phyloP scores from a whole-genome alignment of 2,797 vertebrate species.

The Carcharodon carcharias region DNA sequence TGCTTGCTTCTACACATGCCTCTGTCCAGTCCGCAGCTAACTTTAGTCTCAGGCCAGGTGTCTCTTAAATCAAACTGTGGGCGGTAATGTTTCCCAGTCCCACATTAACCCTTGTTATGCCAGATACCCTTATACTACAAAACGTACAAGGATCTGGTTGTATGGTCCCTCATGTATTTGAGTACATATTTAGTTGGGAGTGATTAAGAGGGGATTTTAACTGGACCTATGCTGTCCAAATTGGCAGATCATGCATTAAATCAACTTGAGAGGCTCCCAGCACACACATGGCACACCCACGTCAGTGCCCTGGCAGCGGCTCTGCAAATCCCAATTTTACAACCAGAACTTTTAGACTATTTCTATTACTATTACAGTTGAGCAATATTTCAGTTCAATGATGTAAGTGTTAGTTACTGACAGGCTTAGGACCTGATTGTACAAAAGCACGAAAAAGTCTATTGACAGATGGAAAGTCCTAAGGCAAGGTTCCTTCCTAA shows the following conservation, averaged over 20 bases:
- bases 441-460: background rate
- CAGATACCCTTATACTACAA: too few species aligned
- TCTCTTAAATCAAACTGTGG: too few species aligned
- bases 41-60: too few species aligned
- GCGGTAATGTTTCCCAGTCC: too few species aligned
- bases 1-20: too few species aligned
- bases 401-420: background rate
- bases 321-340: background rate
- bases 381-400: background rate
- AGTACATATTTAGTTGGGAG: too few species aligned
- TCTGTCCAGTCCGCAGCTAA: too few species aligned
- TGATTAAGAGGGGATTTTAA: too few species aligned
- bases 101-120: too few species aligned
- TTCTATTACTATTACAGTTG: background rate
- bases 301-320: too few species aligned
- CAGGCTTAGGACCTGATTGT: background rate
- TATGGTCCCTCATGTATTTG: too few species aligned
- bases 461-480: slow-evolving; percentile 19
- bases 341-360: background rate
- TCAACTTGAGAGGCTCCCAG: background rate
- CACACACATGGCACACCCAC: background rate
- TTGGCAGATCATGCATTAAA: background rate
- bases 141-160: too few species aligned
- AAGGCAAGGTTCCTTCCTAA: background rate
- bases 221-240: background rate